phyloP scores from a whole-genome alignment of 2,888 invertebrate genomes.

The Nymphalis c-album region DNA sequence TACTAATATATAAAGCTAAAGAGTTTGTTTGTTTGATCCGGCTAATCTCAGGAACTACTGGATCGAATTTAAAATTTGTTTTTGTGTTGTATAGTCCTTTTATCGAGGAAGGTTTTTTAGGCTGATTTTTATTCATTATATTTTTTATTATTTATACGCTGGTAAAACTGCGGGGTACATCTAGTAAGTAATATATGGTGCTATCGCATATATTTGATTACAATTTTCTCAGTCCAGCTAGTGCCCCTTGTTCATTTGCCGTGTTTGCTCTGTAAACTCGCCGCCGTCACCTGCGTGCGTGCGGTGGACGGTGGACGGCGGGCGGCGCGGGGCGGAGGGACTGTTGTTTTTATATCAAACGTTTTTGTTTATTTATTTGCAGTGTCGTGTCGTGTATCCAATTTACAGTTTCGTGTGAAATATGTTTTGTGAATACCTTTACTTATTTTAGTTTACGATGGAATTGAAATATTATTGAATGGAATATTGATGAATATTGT shows the following conservation, averaged over 20 bases:
- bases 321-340: background rate
- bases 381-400: slow-evolving; percentile 7
- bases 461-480: too few species aligned
- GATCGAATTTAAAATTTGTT: too few species aligned
- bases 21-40: too few species aligned
- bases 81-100: too few species aligned
- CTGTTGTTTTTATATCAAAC: slow-evolving; percentile 15
- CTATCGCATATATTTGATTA: slow-evolving; percentile 7
- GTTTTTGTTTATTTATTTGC: background rate
- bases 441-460: background rate
- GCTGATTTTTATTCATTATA: too few species aligned
- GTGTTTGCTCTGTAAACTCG: slow-evolving; percentile 6
- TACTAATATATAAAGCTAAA: too few species aligned
- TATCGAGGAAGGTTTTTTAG: too few species aligned
- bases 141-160: too few species aligned
- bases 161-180: too few species aligned
- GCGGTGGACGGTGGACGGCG: too few species aligned
- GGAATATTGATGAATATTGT: too few species aligned
- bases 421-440: background rate
- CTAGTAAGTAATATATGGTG: background rate
- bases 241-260: slow-evolving; percentile 16
- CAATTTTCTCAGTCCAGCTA: slow-evolving; percentile 8
- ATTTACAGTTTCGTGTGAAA: background rate
- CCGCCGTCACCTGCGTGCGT: slow-evolving; percentile 13
- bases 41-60: too few species aligned